Evolutionary conservation across 2,113 vertebrate species (phyloP), one percentile per base, ranked within the genome.

Genomic region (Chionodraco myersi): DNA sequence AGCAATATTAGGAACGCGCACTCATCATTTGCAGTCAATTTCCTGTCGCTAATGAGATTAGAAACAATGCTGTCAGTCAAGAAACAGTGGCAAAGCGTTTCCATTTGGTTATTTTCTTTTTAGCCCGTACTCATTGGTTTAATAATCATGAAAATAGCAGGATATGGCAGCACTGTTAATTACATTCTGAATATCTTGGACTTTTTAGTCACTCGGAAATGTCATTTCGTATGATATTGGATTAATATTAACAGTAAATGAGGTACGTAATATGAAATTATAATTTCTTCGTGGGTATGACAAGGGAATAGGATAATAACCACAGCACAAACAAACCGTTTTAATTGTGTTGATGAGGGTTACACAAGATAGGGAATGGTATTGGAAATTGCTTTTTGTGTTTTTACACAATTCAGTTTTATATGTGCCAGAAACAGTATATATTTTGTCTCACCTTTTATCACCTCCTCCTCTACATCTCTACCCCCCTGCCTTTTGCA

Each of bases 21-120:
- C 93, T 94, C 88, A 89, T 95, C 92, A 91, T 93, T 93, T 92
- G 92, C 83, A 92, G 92, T 92, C 91, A 94, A 95, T 94, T 94
- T 93, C 85, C 89, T 90, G 84, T 77, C 47, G 67, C 88, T 94
- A 94, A 95, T 95, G 93, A 94, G 93, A 90, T 91, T 87, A 91
- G 82, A 87, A 91, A 94, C 90, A 92, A 91, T 83, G 87, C 91
- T 93, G 93, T 93, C 93, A 93, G 83, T 94, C 94, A 93, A 89
- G 87, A 88, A 83, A 84, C 61, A 72, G 75, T 75, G 82, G 77
- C 85, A 83, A 84, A 92, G 79, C 85, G 83, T 91, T 92, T 94
- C 83, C 88, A 88, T 91, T 91, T 91, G 75, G 70, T 89, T 88
- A 88, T 90, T 92, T 83, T 84, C 65, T 73, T 75, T 30, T 58